These are phyloP conservation scores for Raja brachyura DNA, from an alignment of 2,113 vertebrate genomes.

Conservation along the genomic window DNA sequence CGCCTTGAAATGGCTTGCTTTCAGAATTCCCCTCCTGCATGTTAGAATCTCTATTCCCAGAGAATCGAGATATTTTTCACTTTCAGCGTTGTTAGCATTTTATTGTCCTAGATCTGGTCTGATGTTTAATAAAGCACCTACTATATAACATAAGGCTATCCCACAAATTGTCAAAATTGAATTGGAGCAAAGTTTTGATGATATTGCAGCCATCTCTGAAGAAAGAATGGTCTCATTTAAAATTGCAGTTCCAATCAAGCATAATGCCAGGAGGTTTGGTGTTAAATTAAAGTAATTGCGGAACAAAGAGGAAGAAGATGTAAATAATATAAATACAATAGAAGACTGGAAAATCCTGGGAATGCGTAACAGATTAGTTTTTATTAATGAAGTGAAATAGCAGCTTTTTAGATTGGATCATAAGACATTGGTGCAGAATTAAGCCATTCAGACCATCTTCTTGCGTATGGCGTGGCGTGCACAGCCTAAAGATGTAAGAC, in stretches of 20 bases:
- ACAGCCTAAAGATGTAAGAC: too few relatives aligned
- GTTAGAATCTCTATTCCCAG: neutral
- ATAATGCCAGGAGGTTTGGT: neutral
- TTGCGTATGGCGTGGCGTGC: too few relatives aligned
- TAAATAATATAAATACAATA: neutral
- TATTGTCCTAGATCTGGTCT: neutral
- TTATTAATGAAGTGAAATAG: too few relatives aligned
- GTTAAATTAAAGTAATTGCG: neutral
- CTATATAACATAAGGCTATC: neutral
- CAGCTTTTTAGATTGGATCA: too few relatives aligned
- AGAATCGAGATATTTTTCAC: neutral
- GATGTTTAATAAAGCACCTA: neutral
- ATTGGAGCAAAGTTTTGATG: neutral
- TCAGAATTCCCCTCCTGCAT: neutral
- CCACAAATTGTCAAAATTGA: neutral
- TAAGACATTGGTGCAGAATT: too few relatives aligned
- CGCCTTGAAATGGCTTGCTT: neutral
- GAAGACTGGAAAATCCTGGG: too few relatives aligned
- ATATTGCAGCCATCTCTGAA: neutral
- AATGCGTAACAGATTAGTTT: too few relatives aligned
- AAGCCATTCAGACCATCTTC: too few relatives aligned
- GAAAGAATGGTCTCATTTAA: neutral
- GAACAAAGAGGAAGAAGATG: neutral
- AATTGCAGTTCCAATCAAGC: neutral
- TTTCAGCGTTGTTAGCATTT: neutral